Percentiles rank a stretch among this genome's conserved stretches.
phyloP scores from a whole-genome alignment of 1,140 invertebrate genomes.

The Trinorchestia longiramus region DNA sequence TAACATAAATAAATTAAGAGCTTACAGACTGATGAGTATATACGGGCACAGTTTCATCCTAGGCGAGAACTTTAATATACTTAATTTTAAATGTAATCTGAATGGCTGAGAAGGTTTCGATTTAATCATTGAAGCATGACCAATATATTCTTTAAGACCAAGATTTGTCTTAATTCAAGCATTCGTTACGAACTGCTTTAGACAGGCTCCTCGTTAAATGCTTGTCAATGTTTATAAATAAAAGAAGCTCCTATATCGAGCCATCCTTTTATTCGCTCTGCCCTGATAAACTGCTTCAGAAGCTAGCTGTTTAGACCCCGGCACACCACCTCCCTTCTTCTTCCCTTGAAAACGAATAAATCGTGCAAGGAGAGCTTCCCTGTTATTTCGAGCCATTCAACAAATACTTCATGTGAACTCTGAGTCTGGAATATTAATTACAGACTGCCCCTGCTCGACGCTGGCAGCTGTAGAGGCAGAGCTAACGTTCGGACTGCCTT shows the following conservation, averaged over 20 bases:
- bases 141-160: neutral
- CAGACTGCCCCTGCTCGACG: neutral
- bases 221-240: neutral
- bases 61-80: neutral
- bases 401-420: slow-evolving; percentile 43
- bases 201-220: neutral
- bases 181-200: neutral
- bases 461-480: neutral
- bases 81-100: neutral
- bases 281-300: neutral
- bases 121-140: neutral
- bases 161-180: neutral
- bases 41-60: neutral
- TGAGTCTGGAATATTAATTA: slow-evolving; percentile 28
- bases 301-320: neutral
- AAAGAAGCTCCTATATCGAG: neutral
- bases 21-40: neutral
- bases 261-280: neutral
- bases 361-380: neutral
- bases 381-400: slow-evolving; percentile 35
- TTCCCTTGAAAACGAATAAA: slow-evolving; percentile 19
- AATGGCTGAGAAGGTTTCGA: neutral
- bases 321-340: neutral
- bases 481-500: neutral
- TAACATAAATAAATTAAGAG: too few relatives aligned